Evolutionary conservation across 2,113 vertebrate species (phyloP).

Genomic region (Cheirogaleus medius): DNA sequence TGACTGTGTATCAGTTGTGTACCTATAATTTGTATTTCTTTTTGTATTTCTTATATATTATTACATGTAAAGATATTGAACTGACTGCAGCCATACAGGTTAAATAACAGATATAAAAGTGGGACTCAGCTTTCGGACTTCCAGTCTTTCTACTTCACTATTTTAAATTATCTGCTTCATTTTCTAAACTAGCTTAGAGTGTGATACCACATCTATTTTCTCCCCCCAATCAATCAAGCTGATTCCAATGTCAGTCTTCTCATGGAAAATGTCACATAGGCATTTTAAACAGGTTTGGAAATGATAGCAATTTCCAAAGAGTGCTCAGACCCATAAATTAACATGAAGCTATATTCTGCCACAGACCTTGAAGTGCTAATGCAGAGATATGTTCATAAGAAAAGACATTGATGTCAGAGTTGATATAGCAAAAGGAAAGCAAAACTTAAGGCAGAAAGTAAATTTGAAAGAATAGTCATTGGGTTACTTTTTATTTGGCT

Average conservation of each 20-base stretch:
- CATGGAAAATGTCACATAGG: constrained; percentile 49
- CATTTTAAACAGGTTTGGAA: constrained; percentile 64
- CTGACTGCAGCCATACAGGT: background rate
- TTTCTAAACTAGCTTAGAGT: constrained; percentile 18
- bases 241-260: constrained; percentile 35
- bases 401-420: constrained; percentile 52
- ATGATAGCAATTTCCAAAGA: constrained; percentile 65
- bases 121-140: background rate
- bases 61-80: background rate
- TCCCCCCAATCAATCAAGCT: constrained; percentile 22
- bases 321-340: constrained; percentile 64
- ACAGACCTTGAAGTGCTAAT: constrained; percentile 63
- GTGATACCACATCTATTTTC: background rate
- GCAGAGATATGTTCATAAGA: constrained; percentile 18
- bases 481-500: constrained; percentile 43
- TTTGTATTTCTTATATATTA: background rate
- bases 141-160: background rate
- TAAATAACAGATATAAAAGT: background rate
- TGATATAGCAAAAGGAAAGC: background rate
- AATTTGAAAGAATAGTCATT: constrained; percentile 10
- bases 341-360: background rate
- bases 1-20: background rate
- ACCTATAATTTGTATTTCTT: background rate
- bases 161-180: constrained; percentile 27
- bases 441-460: constrained; percentile 47